Percentiles rank a stretch among this genome's conserved stretches.
Evolutionary conservation across 2,888 invertebrate genomes (phyloP).

Genomic region (Pomacea canaliculata): DNA sequence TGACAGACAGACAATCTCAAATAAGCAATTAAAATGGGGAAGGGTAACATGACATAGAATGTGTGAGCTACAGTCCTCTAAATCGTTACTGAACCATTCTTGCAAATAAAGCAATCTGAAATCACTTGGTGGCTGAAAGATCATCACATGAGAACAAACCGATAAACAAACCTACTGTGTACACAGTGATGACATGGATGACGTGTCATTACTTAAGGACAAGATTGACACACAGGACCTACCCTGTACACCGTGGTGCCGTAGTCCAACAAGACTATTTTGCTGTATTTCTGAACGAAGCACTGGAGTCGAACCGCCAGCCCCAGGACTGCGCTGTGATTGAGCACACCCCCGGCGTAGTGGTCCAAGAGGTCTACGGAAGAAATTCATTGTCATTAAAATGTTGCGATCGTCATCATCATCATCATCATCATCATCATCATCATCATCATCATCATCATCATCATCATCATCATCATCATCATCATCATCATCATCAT

Average conservation of each 20-base stretch:
- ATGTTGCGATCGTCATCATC: neutral
- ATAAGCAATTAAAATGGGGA: too few species aligned
- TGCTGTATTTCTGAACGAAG: conserved; percentile 44
- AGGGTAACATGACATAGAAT: too few species aligned
- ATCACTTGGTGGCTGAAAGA: too few species aligned
- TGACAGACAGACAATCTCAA: neutral
- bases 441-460: neutral
- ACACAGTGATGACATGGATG: too few species aligned
- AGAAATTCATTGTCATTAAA: neutral
- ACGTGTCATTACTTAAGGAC: too few species aligned
- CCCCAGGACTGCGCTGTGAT: conserved; percentile 48
- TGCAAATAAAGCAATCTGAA: too few species aligned
- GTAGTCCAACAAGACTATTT: conserved; percentile 37
- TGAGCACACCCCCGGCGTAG: conserved; percentile 45
- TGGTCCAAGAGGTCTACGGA: conserved; percentile 37
- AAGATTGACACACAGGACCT: neutral
- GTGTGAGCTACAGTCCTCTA: too few species aligned
- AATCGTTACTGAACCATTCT: too few species aligned
- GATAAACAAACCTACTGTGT: conserved; percentile 17
- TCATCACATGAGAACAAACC: too few species aligned
- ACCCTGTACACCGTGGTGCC: conserved; percentile 33
- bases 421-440: conserved; percentile 1
- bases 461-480: conserved; percentile 6
- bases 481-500: neutral
- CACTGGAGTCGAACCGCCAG: conserved; percentile 50